These are phyloP conservation scores for Pemphredon lugubris DNA, from an alignment of 2,888 invertebrate genomes.

Conservation along the genomic window DNA sequence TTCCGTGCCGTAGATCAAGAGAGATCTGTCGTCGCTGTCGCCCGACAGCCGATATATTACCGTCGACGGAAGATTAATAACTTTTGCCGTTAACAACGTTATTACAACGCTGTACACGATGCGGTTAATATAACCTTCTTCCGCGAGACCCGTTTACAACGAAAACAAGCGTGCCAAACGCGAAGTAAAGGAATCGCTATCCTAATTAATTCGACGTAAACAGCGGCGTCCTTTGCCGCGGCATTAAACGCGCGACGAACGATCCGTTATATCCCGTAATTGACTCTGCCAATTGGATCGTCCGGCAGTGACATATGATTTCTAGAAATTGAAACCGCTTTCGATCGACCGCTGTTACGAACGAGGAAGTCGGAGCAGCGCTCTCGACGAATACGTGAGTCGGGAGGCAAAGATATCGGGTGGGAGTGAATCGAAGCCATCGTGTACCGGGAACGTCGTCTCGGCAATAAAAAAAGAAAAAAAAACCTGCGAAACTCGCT, in stretches of 20 bases:
- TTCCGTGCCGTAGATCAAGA: slow-evolving; percentile 40
- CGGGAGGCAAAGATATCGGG: slow-evolving; percentile 19
- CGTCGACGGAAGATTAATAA: slow-evolving; percentile 37
- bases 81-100: slow-evolving; percentile 35
- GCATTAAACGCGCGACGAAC: neutral
- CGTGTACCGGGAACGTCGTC: neutral
- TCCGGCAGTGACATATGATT: slow-evolving; percentile 8
- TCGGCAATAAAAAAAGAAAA: too few relatives aligned
- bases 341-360: slow-evolving; percentile 1
- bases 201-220: too few relatives aligned
- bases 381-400: slow-evolving; percentile 34
- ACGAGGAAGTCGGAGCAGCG: slow-evolving; percentile 41
- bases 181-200: too few relatives aligned
- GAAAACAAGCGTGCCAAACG: too few relatives aligned
- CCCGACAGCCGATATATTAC: slow-evolving; percentile 44
- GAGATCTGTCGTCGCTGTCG: slow-evolving; percentile 41
- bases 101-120: too few relatives aligned
- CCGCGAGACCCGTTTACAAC: too few relatives aligned
- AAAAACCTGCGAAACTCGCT: slow-evolving; percentile 32
- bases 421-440: slow-evolving; percentile 36
- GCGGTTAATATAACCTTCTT: too few relatives aligned
- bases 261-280: slow-evolving; percentile 18
- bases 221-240: too few relatives aligned
- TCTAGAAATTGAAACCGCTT: slow-evolving; percentile 25
- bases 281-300: too few relatives aligned